Evolutionary conservation across 2,797 vertebrate genomes (phyloP).

Genomic region (Xerus rutilus): DNA sequence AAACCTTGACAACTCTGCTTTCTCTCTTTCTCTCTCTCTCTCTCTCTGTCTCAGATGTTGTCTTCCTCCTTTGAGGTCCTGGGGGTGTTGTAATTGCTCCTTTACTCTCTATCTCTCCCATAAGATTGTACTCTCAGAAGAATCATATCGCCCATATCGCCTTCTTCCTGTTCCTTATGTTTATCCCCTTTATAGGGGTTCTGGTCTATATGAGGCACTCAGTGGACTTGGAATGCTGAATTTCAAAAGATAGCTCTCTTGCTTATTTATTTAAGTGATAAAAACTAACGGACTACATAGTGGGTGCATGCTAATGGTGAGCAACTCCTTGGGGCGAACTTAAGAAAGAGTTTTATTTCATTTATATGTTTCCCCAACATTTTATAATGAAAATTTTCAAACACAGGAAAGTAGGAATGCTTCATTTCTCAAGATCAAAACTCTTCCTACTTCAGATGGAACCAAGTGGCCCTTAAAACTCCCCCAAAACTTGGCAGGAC

Average conservation of each 20-base stretch:
- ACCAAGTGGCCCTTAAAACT: not conserved
- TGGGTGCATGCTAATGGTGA: not conserved
- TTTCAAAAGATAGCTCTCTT: slow-evolving; percentile 36
- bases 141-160: not conserved
- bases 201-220: not conserved
- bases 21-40: too few relatives aligned
- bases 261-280: not conserved
- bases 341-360: not conserved
- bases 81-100: not conserved
- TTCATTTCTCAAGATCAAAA: not conserved
- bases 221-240: not conserved
- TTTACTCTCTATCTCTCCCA: not conserved
- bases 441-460: not conserved
- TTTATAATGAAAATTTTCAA: slow-evolving; percentile 44
- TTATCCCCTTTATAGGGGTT: not conserved
- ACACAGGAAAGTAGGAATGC: not conserved
- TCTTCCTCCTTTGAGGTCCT: not conserved
- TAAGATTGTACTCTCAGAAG: not conserved
- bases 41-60: not conserved
- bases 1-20: not conserved
- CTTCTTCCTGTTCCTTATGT: not conserved
- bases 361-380: slow-evolving; percentile 17
- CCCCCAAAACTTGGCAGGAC: not conserved
- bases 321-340: not conserved
- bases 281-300: not conserved